Conservation (phyloP, 2,797 vertebrate species). For the Megaceryle alcyon region DNA sequence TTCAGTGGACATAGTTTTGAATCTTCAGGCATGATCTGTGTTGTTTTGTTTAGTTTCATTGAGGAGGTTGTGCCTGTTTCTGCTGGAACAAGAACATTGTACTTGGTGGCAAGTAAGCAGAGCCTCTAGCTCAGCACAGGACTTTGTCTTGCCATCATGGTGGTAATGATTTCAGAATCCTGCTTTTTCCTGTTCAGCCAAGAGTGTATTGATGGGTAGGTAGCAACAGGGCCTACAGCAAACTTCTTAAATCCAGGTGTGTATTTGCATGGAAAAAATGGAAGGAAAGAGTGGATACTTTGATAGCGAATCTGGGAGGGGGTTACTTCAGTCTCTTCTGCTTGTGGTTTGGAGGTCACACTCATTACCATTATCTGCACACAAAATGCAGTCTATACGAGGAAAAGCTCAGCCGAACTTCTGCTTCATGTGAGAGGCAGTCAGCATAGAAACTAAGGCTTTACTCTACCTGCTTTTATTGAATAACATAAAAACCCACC, state of each 20-base stretch:
- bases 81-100: not conserved
- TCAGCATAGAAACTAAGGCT: not conserved
- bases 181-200: not conserved
- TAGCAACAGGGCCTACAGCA: not conserved
- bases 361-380: not conserved
- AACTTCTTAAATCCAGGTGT: not conserved
- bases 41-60: not conserved
- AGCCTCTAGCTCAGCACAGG: not conserved
- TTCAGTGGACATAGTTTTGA: not conserved
- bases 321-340: not conserved
- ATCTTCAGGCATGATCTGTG: not conserved
- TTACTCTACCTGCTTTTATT: not conserved
- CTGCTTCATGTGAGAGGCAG: not conserved
- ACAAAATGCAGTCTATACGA: not conserved
- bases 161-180: not conserved
- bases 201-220: not conserved
- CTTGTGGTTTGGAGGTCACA: not conserved
- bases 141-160: not conserved
- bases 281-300: not conserved
- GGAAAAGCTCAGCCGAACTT: not conserved
- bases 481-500: not conserved
- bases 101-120: fast-evolving
- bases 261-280: not conserved
- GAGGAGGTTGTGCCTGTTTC: not conserved
- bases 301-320: fast-evolving